Conservation (phyloP, 1,140 invertebrate genomes). For the Camponotus floridanus region DNA sequence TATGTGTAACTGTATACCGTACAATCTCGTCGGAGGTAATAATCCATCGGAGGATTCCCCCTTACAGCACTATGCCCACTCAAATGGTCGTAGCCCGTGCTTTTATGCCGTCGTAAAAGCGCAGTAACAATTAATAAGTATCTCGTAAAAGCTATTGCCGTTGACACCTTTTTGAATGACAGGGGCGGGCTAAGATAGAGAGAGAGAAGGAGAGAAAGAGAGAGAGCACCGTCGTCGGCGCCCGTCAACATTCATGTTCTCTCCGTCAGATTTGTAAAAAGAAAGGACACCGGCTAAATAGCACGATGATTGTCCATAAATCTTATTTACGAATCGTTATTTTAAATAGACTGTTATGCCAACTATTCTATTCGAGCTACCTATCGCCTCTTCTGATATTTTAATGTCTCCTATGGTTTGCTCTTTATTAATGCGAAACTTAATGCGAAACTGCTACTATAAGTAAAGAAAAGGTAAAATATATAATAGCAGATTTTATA, state of each 20-base stretch:
- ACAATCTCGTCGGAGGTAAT: conserved; percentile 77
- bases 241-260: conserved; percentile 24
- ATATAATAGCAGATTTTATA: neutral
- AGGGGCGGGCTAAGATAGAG: conserved; percentile 76
- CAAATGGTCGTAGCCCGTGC: conserved; percentile 83
- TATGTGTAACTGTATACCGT: conserved; percentile 64
- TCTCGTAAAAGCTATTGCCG: conserved; percentile 86
- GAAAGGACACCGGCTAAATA: conserved; percentile 70
- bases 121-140: conserved; percentile 87
- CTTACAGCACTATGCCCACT: conserved; percentile 76
- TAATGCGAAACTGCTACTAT: neutral
- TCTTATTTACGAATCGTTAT: conserved; percentile 83
- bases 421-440: neutral
- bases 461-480: neutral
- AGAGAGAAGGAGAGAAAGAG: neutral
- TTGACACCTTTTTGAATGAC: conserved; percentile 86
- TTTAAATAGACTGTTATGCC: conserved; percentile 84
- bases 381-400: conserved; percentile 64
- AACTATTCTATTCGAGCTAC: conserved; percentile 59
- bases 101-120: conserved; percentile 86
- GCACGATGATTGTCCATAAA: conserved; percentile 83
- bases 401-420: conserved; percentile 56
- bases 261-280: conserved; percentile 1
- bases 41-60: conserved; percentile 81
- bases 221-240: conserved; percentile 16